Evolutionary conservation across 2,888 invertebrate species (phyloP).

Genomic region (Dorcus parallelipipedus): DNA sequence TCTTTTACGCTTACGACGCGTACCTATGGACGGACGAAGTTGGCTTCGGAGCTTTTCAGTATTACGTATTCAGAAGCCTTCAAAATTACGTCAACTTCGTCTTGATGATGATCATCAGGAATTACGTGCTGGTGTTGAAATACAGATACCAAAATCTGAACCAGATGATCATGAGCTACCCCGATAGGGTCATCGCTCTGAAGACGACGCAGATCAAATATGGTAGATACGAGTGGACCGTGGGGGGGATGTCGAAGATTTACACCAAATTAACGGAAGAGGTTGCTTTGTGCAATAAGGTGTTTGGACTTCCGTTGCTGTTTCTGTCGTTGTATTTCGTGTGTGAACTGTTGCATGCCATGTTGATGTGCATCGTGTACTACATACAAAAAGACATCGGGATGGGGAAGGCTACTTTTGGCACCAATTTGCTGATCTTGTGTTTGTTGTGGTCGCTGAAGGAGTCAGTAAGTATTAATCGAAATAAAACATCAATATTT

Average conservation of each 20-base stretch:
- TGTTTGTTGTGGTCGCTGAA: slow-evolving; percentile 8
- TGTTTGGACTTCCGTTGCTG: slow-evolving; percentile 5
- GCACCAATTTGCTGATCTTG: slow-evolving; percentile 1
- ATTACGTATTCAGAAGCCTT: background rate
- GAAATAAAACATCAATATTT: no score
- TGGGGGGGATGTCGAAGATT: background rate
- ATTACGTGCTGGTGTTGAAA: background rate
- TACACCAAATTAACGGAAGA: slow-evolving; percentile 5
- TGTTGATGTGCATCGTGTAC: slow-evolving; percentile 2
- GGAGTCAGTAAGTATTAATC: background rate
- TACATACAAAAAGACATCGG: background rate
- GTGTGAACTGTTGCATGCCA: background rate
- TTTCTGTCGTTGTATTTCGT: slow-evolving; percentile 1
- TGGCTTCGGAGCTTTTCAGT: background rate
- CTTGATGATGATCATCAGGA: background rate
- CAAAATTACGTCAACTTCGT: slow-evolving; percentile 5
- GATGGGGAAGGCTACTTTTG: background rate
- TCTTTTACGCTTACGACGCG: background rate
- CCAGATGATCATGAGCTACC: background rate
- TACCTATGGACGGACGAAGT: slow-evolving; percentile 3
- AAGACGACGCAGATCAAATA: background rate
- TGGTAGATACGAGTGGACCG: background rate
- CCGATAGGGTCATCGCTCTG: background rate
- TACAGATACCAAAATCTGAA: slow-evolving; percentile 1
- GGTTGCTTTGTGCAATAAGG: slow-evolving; percentile 1